Evolutionary conservation across 2,113 vertebrate species (phyloP), one percentile per base, ranked within the genome.

Genomic region (Dicerorhinus sumatrensis): DNA sequence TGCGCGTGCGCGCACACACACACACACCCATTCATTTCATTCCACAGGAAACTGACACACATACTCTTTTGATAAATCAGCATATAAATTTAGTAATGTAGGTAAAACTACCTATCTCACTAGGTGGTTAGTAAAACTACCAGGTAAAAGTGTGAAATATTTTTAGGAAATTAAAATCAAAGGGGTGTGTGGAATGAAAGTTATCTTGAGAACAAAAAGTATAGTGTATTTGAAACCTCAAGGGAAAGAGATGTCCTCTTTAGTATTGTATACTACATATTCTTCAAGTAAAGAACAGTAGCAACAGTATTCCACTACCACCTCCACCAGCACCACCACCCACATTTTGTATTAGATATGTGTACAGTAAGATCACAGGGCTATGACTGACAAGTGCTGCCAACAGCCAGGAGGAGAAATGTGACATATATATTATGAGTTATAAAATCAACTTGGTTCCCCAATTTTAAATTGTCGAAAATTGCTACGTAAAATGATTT

Each of bases 401-500:
- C 39, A 75, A 91, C 14, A 93, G 8, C 12, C 62, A 89, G 29
- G 54, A 67, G 56, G 56, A 27, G 56, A 84, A 92, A 65, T 65
- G 31, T 93, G 23, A 67, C 9, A 60, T 31, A 39, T 58, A 48
- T 75, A 63, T 54, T 29, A 63, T 63, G 56, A 56, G 81, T 65
- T 58, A 23, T 14, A 63, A 65, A 65, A 75, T 27, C 51, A 16
- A 31, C 13, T 31, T 58, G 6, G 9, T 89, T 93, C 83, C 20
- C 1, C 7, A 83, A 83, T 46, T 92, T 92, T 36, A 58, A 46
- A 9, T 73, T 96, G 18, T 75, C 36, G 65, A 82, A 92, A 93
- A 76, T 46, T 89, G 79, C 58, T 83, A 16, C 54, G 94, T 60
- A 48, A 54, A 89, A 80, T 81, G 33, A 93, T 94, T 97, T 65